A percentile compares a stretch with the other conserved stretches of the same genome.
Conservation (phyloP, 2,113 vertebrate genomes). For the Rhynchomys soricoides region DNA sequence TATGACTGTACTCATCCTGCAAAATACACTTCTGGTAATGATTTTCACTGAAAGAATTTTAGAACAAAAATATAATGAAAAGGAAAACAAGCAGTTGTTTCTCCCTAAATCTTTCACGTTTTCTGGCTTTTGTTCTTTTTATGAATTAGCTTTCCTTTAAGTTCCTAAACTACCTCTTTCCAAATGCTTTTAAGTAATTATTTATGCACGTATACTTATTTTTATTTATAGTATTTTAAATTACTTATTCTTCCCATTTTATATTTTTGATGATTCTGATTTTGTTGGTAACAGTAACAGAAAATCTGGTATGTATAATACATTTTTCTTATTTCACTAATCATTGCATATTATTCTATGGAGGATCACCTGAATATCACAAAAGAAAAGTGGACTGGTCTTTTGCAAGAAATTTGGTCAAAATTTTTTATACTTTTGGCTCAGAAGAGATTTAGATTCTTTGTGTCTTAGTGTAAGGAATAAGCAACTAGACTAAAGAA, state of each 20-base stretch:
- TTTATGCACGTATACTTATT: background rate
- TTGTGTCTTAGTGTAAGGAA: background rate
- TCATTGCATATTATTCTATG: background rate
- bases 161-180: background rate
- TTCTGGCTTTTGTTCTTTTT: background rate
- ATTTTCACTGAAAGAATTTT: background rate
- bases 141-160: background rate
- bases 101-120: background rate
- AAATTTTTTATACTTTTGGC: background rate
- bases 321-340: background rate
- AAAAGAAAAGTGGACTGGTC: background rate
- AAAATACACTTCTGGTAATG: background rate
- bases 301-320: background rate
- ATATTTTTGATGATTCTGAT: background rate
- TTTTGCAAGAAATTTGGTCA: background rate
- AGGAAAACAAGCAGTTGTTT: background rate
- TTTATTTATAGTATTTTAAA: background rate
- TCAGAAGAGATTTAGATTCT: background rate
- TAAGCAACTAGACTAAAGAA: background rate
- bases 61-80: background rate
- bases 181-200: background rate
- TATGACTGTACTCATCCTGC: background rate
- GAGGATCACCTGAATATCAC: background rate
- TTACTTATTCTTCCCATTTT: background rate
- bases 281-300: background rate